These are phyloP conservation scores for Aeoliscus strigatus DNA, from an alignment of 2,797 vertebrate genomes.

Conservation along the genomic window DNA sequence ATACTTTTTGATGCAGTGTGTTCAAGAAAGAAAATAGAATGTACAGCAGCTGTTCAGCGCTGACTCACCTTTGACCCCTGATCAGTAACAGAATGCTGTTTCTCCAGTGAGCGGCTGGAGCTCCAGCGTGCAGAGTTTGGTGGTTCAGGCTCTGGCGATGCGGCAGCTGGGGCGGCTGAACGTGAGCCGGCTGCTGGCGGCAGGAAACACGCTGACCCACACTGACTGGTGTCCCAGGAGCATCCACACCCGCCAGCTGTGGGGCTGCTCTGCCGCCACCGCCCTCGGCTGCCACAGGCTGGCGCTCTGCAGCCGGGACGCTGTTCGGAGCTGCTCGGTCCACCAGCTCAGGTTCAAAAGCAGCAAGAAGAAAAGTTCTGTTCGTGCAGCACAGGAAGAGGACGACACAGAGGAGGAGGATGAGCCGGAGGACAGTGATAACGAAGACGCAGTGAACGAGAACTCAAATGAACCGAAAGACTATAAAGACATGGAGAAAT, in stretches of 20 bases:
- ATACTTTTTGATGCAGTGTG: too few species aligned
- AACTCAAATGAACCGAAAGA: conserved; percentile 75
- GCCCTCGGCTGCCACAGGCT: conserved; percentile 40
- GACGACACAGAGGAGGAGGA: conserved; percentile 72
- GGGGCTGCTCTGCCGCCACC: conserved; percentile 47
- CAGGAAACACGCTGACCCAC: conserved; percentile 50
- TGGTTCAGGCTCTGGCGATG: conserved; percentile 67
- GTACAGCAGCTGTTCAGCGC: too few species aligned
- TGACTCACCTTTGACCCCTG: too few species aligned
- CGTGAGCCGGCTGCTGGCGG: conserved; percentile 54
- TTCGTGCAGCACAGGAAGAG: conserved; percentile 56
- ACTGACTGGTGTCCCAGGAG: conserved; percentile 67
- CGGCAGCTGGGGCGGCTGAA: conserved; percentile 69
- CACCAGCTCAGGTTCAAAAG: conserved; percentile 81
- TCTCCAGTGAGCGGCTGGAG: conserved; percentile 44
- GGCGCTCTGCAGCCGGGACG: conserved; percentile 36
- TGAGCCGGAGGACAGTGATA: conserved; percentile 66
- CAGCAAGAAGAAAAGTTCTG: conserved; percentile 75
- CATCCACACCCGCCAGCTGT: conserved; percentile 68
- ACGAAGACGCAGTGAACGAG: conserved; percentile 77
- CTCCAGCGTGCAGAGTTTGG: conserved; percentile 67
- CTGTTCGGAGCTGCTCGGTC: conserved; percentile 46
- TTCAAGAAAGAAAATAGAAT: too few species aligned
- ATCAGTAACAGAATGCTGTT: too few species aligned
- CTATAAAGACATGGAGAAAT: conserved; percentile 89